Evolutionary conservation across 1,140 invertebrate genomes (phyloP).

Genomic region (Harlomillsia oculata): DNA sequence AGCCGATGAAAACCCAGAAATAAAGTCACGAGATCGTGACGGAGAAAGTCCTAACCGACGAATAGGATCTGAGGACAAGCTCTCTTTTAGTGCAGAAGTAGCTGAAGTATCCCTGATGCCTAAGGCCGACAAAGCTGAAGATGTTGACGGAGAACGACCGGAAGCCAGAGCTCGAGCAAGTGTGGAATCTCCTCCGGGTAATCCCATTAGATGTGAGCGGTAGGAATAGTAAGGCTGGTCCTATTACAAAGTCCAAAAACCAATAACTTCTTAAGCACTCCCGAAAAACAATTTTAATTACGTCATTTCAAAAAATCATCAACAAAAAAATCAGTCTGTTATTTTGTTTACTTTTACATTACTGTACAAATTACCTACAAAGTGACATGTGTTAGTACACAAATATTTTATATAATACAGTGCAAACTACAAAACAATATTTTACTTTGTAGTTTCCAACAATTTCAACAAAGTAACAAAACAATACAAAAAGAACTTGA

Average conservation of each 20-base stretch:
- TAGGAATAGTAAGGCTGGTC: slow-evolving; percentile 45
- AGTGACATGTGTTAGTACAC: too few species aligned
- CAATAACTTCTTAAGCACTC: too few species aligned
- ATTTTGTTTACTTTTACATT: too few species aligned
- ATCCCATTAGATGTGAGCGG: slow-evolving; percentile 43
- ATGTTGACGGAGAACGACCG: slow-evolving; percentile 31
- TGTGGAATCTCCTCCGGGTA: slow-evolving; percentile 38
- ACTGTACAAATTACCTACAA: too few species aligned
- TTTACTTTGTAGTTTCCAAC: too few species aligned
- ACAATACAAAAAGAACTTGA: too few species aligned
- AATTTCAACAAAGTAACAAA: too few species aligned
- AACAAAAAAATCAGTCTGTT: too few species aligned
- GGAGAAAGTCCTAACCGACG: slow-evolving; percentile 32
- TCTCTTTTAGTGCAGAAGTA: slow-evolving; percentile 41
- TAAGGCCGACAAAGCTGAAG: slow-evolving; percentile 42
- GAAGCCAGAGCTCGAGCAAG: slow-evolving; percentile 28
- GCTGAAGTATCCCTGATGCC: slow-evolving; percentile 41
- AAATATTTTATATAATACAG: too few species aligned
- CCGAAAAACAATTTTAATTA: too few species aligned
- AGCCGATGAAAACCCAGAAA: slow-evolving; percentile 17
- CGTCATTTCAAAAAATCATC: too few species aligned
- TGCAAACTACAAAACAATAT: too few species aligned
- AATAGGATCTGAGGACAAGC: slow-evolving; percentile 26
- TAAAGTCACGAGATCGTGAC: slow-evolving; percentile 34
- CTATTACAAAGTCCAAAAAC: slow-evolving; percentile 25